These are phyloP conservation scores for Agonopterix heracliana DNA, from an alignment of 2,888 invertebrate genomes.

Conservation along the genomic window DNA sequence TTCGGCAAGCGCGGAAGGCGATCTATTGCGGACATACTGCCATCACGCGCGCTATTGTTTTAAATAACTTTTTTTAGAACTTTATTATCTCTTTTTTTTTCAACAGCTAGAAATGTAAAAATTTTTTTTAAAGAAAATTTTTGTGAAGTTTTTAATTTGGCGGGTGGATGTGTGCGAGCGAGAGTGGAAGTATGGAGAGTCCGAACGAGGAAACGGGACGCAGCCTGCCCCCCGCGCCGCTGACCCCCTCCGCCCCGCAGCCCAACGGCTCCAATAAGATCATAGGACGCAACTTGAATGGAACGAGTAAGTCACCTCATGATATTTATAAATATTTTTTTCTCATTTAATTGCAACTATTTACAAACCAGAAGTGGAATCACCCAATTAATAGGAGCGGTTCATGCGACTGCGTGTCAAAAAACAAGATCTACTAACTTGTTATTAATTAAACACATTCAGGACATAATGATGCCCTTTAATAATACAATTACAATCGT, in stretches of 20 bases:
- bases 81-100: too few species aligned
- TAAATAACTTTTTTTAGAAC: neutral
- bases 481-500: too few species aligned
- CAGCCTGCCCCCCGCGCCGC: constrained; percentile 48
- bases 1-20: too few species aligned
- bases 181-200: constrained; percentile 67
- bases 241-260: constrained; percentile 59
- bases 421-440: too few species aligned
- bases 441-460: too few species aligned
- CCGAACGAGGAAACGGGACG: constrained; percentile 70
- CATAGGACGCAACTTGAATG: constrained; percentile 79
- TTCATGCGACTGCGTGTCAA: neutral
- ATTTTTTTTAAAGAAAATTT: constrained; percentile 12
- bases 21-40: too few species aligned
- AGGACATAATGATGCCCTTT: too few species aligned
- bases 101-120: too few species aligned
- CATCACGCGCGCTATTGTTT: neutral
- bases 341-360: neutral
- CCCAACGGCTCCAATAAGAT: constrained; percentile 77
- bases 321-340: neutral
- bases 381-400: neutral
- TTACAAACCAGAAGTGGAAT: neutral
- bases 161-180: constrained; percentile 68
- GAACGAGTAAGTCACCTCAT: constrained; percentile 75
- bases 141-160: constrained; percentile 61